Conservation (phyloP, 1,140 invertebrate genomes). For the Drosophila azteca region DNA sequence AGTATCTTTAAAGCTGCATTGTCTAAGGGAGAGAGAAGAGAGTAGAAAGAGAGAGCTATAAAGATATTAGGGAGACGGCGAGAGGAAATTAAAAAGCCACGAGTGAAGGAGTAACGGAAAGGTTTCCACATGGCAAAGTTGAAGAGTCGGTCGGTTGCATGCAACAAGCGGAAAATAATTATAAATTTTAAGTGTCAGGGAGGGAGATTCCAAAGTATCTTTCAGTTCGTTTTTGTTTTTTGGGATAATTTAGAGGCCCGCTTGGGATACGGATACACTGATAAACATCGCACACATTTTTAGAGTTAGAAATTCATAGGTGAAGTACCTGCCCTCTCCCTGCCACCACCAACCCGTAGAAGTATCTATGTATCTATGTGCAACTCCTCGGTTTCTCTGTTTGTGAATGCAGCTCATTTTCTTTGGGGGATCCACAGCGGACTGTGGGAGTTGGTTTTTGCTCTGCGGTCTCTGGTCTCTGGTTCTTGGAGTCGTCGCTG, state of each 20-base stretch:
- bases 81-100: slow-evolving; percentile 60
- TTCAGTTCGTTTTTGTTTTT: slow-evolving; percentile 51
- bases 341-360: no score
- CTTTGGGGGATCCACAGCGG: slow-evolving; percentile 12
- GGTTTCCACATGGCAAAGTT: slow-evolving; percentile 52
- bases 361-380: not conserved
- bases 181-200: slow-evolving; percentile 64
- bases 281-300: slow-evolving; percentile 63
- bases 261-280: slow-evolving; percentile 48
- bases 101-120: slow-evolving; percentile 58
- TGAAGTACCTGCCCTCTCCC: slow-evolving; percentile 23
- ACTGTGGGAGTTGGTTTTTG: slow-evolving; percentile 64
- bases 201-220: not conserved
- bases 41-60: not conserved
- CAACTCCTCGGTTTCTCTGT: slow-evolving; percentile 15
- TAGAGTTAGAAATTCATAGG: slow-evolving; percentile 53
- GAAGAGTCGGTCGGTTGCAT: slow-evolving; percentile 22
- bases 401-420: slow-evolving; percentile 63
- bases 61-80: not conserved
- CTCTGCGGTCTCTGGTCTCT: slow-evolving; percentile 18
- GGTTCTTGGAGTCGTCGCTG: slow-evolving; percentile 12
- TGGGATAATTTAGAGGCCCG: slow-evolving; percentile 52
- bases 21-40: slow-evolving; percentile 17
- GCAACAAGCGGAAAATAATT: slow-evolving; percentile 78
- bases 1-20: slow-evolving; percentile 61